Evolutionary conservation across 1,140 invertebrate genomes (phyloP), one percentile per base, ranked within the genome.

Genomic region (Doryteuthis pealeii): DNA sequence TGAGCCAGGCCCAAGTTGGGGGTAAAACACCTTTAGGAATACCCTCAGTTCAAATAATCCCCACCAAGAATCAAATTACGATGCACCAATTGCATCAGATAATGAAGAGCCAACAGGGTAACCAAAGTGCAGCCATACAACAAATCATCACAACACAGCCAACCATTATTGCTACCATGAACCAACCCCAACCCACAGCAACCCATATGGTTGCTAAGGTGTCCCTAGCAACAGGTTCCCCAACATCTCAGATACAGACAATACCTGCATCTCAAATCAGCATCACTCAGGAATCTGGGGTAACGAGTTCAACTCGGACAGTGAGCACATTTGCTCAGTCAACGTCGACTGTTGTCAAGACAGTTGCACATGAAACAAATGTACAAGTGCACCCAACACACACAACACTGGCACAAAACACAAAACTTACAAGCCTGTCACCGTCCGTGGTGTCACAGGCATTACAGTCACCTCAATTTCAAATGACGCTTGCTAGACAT

Each of bases 41-140:
- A 74, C 77, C 76, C 72, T 74, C 79, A 45, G 76, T 82, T 30
- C 81, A 82, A 73, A 81, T 82, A 32, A 82, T 81, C 65, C 77
- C 73, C 40, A 2, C 33, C 0, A 78, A 82, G 33, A 76, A 78
- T n/a, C 14, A 10, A 5, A 35, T 80, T 1, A 81, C 81, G 15
- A 77, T 77, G 14, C 83, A 84, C 40, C 78, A 83, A n/a, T 65
- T 86, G 10, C 79, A 85, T 32, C 84, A 86, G 76, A 77, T 84
- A 14, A 79, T 84, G 58, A 83, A 82, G 70, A 78, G 78, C 68
- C 78, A 74, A 73, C 78, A 77, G 73, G 35, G 4, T 10, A 40
- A 77, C 71, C 15, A 74, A 76, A 45, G 77, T 76, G 74, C 5
- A 78, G 78, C 43, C 80, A 80, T 22, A 40, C 78, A 77, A 33